These are phyloP conservation scores for Chironomus striatipennis DNA, from an alignment of 1,140 invertebrate species.

Conservation along the genomic window DNA sequence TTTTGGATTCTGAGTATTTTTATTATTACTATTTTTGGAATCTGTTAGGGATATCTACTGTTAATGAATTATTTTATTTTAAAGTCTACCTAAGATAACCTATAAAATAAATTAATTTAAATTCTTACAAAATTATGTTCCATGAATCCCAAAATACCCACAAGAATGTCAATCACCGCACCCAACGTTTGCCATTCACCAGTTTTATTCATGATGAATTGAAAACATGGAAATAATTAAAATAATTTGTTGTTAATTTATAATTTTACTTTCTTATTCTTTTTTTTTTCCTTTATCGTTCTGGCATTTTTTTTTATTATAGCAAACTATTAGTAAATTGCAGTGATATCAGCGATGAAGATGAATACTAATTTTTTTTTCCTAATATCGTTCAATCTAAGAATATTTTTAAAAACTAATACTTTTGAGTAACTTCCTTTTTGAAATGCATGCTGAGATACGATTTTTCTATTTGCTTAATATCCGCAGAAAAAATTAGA, in stretches of 20 bases:
- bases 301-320: neutral
- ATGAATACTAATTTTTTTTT: slow-evolving; percentile 21
- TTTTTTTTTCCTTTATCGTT: slow-evolving; percentile 4
- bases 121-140: no score
- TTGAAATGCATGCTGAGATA: neutral
- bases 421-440: neutral
- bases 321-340: slow-evolving; percentile 21
- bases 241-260: slow-evolving; percentile 17
- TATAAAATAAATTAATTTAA: no score
- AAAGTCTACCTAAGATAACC: no score
- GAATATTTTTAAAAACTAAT: neutral
- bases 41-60: no score
- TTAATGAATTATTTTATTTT: no score
- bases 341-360: slow-evolving; percentile 8
- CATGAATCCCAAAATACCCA: neutral
- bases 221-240: neutral
- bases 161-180: neutral
- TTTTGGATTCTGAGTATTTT: no score
- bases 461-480: neutral
- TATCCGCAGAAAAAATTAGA: neutral
- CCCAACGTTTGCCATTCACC: neutral
- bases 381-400: neutral
- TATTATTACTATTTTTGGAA: no score
- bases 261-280: slow-evolving; percentile 23
- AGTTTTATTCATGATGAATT: neutral